Percentiles rank a stretch among this genome's conserved stretches.
Conservation (phyloP, 2,113 vertebrate species). For the Fulica atra region DNA sequence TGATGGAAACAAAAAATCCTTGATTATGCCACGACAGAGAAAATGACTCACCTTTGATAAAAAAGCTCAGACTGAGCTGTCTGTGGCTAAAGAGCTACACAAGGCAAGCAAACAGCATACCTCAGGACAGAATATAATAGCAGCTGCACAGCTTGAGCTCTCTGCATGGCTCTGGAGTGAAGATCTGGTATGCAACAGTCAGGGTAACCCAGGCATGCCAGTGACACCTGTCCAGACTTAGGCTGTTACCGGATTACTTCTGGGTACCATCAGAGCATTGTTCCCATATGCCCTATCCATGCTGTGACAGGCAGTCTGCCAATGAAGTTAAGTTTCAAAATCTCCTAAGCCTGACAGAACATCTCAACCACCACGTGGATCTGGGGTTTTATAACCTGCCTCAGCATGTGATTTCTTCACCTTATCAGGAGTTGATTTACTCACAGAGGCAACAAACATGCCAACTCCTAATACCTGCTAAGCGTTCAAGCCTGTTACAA, state of each 20-base stretch:
- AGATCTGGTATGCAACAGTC: background rate
- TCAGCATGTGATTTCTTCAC: slow-evolving; percentile 61
- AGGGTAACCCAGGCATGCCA: background rate
- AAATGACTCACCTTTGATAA: background rate
- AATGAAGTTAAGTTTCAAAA: slow-evolving; percentile 39
- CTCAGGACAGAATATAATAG: background rate
- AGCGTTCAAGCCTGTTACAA: background rate
- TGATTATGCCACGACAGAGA: background rate
- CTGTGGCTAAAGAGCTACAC: background rate
- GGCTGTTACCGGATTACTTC: background rate
- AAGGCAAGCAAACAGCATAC: background rate
- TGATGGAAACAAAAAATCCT: background rate
- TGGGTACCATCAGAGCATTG: background rate
- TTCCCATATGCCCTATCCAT: slow-evolving; percentile 27
- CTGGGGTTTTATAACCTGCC: slow-evolving; percentile 58
- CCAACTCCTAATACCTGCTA: slow-evolving; percentile 23
- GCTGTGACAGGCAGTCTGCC: slow-evolving; percentile 14
- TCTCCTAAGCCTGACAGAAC: slow-evolving; percentile 58
- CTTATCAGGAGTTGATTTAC: slow-evolving; percentile 47
- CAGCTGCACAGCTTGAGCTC: background rate
- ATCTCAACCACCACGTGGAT: slow-evolving; percentile 55
- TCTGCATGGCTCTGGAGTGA: background rate
- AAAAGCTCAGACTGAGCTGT: background rate
- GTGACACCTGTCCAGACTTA: background rate
- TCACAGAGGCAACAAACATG: background rate